These are phyloP conservation scores for Euclidia mi DNA, from an alignment of 2,888 invertebrate genomes.

Conservation along the genomic window DNA sequence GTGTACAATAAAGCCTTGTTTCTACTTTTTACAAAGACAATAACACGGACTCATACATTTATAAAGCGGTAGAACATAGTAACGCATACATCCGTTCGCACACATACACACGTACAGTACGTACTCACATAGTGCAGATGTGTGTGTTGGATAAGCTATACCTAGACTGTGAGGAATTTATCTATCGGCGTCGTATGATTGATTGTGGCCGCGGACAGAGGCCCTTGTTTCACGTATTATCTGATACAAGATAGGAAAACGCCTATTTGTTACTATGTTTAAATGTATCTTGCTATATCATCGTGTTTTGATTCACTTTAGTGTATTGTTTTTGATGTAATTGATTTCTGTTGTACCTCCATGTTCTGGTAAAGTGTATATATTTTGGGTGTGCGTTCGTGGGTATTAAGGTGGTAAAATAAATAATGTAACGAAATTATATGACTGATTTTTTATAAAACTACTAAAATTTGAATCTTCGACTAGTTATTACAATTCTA, in stretches of 20 bases:
- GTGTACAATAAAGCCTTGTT: no score
- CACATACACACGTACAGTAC: background rate
- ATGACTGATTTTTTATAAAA: no score
- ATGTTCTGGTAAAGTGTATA: no score
- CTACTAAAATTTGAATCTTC: no score
- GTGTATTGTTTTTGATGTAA: slow-evolving; percentile 20
- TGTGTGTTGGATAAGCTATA: slow-evolving; percentile 8
- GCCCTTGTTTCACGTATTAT: slow-evolving; percentile 49
- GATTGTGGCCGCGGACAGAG: slow-evolving; percentile 46
- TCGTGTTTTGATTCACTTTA: slow-evolving; percentile 30
- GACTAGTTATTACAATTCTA: no score
- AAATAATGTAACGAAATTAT: no score
- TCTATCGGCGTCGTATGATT: slow-evolving; percentile 51
- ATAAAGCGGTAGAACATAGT: no score
- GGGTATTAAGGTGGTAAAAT: no score
- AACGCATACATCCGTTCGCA: no score
- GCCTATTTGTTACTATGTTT: slow-evolving; percentile 42
- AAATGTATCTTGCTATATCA: slow-evolving; percentile 30
- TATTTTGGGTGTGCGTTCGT: no score
- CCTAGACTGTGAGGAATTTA: slow-evolving; percentile 20
- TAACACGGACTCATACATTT: no score
- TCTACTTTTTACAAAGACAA: no score
- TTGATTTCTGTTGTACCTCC: slow-evolving; percentile 38
- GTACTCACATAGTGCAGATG: background rate
- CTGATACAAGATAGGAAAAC: slow-evolving; percentile 38